Conservation (phyloP, 2,888 invertebrate species). For the Trachelus stipa region DNA sequence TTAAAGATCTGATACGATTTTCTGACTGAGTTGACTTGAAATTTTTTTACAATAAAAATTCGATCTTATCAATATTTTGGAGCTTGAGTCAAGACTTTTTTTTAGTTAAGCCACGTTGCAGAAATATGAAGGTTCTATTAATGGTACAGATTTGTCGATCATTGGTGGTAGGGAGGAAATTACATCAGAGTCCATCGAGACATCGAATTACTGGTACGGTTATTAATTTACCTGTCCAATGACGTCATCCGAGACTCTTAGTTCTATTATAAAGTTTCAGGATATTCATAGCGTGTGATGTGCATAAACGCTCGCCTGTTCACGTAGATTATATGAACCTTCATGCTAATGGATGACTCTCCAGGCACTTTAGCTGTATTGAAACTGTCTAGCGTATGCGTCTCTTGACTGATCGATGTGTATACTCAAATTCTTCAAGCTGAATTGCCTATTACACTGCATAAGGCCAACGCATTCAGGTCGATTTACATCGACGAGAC, state of each 20-base stretch:
- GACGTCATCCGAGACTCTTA: background rate
- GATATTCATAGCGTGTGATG: background rate
- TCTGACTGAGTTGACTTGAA: background rate
- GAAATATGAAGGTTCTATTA: background rate
- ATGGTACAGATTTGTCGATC: background rate
- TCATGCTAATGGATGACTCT: slow-evolving; percentile 2
- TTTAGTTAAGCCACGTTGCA: background rate
- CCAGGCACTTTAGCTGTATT: slow-evolving; percentile 6
- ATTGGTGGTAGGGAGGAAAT: background rate
- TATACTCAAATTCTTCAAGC: background rate
- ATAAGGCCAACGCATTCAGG: background rate
- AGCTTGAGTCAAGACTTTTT: background rate
- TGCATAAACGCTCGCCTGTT: slow-evolving; percentile 1
- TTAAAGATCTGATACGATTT: background rate
- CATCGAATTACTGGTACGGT: background rate
- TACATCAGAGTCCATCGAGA: background rate
- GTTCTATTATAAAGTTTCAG: background rate
- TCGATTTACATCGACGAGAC: background rate
- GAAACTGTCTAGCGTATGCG: background rate
- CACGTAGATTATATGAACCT: slow-evolving; percentile 4
- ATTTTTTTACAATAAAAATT: background rate
- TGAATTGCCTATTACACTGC: background rate
- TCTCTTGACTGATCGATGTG: background rate
- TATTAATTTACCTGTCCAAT: slow-evolving; percentile 1
- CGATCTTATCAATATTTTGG: background rate